Conservation (phyloP, 2,113 vertebrate species). For the Sylvia atricapilla region DNA sequence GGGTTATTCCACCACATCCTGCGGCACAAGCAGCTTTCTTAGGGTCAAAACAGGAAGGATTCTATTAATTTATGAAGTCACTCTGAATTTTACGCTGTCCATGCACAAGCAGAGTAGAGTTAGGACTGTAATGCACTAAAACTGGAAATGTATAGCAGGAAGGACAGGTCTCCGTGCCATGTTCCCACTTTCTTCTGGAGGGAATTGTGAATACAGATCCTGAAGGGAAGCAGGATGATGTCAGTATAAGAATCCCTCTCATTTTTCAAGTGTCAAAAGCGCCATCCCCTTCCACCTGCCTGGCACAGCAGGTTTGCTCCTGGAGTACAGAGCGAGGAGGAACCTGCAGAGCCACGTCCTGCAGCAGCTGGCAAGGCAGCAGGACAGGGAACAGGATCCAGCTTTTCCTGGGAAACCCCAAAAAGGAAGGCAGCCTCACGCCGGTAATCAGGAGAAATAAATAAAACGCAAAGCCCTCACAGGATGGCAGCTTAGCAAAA, state of each 20-base stretch:
- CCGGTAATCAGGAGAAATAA: not conserved
- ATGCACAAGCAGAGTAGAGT: not conserved
- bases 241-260: not conserved
- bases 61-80: not conserved
- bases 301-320: not conserved
- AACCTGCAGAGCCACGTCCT: not conserved
- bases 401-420: not conserved
- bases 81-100: not conserved
- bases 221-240: not conserved
- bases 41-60: not conserved
- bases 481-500: not conserved
- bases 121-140: not conserved
- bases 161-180: not conserved
- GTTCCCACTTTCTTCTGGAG: not conserved
- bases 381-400: not conserved
- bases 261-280: not conserved
- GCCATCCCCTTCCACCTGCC: not conserved
- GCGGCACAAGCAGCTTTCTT: not conserved
- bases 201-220: not conserved
- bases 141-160: not conserved
- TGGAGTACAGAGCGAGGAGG: not conserved
- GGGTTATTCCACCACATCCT: not conserved
- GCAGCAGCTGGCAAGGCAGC: not conserved
- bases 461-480: not conserved
- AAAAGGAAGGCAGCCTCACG: not conserved